Percentiles rank a stretch among this genome's conserved stretches.
Evolutionary conservation across 2,888 invertebrate species (phyloP).

Genomic region (Iphiclides podalirius): DNA sequence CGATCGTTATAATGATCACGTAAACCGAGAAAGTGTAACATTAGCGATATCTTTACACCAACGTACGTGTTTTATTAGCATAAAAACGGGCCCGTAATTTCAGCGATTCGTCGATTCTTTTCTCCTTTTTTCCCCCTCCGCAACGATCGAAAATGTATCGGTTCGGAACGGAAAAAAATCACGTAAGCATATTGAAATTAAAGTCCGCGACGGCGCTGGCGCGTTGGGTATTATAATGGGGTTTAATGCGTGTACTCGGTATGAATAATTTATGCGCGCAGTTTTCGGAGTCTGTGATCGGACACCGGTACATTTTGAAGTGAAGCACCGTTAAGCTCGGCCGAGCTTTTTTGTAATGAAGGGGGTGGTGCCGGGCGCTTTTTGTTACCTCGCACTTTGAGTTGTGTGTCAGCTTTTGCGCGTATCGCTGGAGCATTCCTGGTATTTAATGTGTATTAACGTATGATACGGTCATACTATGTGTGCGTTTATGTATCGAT

Average conservation of each 20-base stretch:
- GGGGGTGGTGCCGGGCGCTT: conserved; percentile 18
- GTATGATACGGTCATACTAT: too few relatives aligned
- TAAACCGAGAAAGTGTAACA: conserved; percentile 13
- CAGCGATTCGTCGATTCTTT: conserved; percentile 4
- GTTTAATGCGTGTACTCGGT: conserved; percentile 42
- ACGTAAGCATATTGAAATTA: conserved; percentile 35
- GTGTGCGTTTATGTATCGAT: too few relatives aligned
- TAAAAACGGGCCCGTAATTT: conserved; percentile 20
- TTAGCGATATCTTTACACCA: conserved; percentile 17
- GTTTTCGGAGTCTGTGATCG: conserved; percentile 21
- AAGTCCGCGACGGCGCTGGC: conserved; percentile 33
- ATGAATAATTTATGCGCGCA: conserved; percentile 47
- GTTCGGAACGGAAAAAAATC: conserved; percentile 18
- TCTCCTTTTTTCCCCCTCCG: neutral
- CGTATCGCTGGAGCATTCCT: conserved; percentile 4
- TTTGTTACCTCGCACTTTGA: conserved; percentile 13
- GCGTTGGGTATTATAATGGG: conserved; percentile 45
- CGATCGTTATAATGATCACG: neutral
- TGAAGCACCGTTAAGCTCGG: conserved; percentile 19
- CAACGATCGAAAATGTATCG: conserved; percentile 21
- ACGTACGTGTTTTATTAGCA: conserved; percentile 14
- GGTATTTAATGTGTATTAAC: conserved; percentile 7
- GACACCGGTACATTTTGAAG: conserved; percentile 19
- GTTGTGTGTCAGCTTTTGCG: conserved; percentile 20
- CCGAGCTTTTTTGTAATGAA: conserved; percentile 15